phyloP scores from a whole-genome alignment of 2,113 vertebrate genomes.

The Kobus ellipsiprymnus region DNA sequence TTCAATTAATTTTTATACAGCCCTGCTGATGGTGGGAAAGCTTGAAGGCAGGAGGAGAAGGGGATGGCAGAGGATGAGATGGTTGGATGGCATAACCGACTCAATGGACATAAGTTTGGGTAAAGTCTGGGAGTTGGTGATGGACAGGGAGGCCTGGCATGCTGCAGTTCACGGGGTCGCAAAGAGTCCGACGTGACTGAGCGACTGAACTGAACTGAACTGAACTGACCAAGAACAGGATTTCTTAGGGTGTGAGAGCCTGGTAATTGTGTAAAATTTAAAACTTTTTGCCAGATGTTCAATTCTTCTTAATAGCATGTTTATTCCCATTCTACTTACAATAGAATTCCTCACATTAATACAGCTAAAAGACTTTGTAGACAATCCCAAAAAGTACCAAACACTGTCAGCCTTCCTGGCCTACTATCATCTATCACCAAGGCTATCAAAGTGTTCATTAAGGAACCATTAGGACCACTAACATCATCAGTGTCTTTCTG shows the following conservation, averaged over 20 bases:
- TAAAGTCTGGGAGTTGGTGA: neutral
- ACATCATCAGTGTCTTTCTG: neutral
- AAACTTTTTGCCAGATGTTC: neutral
- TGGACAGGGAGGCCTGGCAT: neutral
- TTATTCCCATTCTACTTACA: neutral
- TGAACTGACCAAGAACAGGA: neutral
- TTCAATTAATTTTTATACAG: neutral
- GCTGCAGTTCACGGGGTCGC: neutral
- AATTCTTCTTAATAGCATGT: neutral
- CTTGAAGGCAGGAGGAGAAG: neutral
- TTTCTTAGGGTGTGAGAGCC: neutral
- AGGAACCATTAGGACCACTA: neutral
- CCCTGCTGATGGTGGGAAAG: neutral
- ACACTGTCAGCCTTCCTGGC: neutral
- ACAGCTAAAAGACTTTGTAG: neutral
- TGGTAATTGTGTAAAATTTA: neutral
- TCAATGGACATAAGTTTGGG: neutral
- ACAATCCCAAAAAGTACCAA: neutral
- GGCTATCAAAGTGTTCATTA: neutral
- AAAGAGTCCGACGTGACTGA: neutral
- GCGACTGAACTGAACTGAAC: neutral
- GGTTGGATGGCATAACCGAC: neutral
- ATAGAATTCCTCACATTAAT: neutral
- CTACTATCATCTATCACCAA: neutral
- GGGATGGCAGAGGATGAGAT: neutral